Conservation (phyloP, 2,888 invertebrate genomes). For the Heliconius hortense region DNA sequence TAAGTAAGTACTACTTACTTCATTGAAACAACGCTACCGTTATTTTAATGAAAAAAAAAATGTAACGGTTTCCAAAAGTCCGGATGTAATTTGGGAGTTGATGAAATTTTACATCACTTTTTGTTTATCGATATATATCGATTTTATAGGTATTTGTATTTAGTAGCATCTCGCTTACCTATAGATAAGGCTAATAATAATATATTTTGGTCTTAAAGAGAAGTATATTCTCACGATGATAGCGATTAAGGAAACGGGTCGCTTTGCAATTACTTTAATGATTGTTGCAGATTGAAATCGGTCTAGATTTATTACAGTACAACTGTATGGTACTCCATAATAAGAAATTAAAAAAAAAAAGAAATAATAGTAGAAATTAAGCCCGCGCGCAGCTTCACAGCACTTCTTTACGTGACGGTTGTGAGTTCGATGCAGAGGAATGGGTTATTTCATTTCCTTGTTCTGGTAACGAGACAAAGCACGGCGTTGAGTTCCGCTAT, state of each 20-base stretch:
- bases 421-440: neutral
- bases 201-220: no score
- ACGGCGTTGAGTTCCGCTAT: neutral
- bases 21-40: neutral
- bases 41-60: neutral
- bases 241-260: neutral
- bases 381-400: no score
- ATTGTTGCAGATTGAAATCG: neutral
- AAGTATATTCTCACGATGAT: no score
- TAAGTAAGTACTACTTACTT: slow-evolving; percentile 1
- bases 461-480: neutral
- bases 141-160: neutral
- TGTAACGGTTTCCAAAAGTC: neutral
- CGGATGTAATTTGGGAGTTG: slow-evolving; percentile 1
- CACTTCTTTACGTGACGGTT: no score
- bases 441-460: neutral
- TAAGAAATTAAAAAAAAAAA: no score
- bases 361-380: no score
- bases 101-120: neutral
- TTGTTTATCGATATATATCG: neutral
- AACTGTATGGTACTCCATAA: neutral
- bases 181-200: no score
- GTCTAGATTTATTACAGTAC: neutral
- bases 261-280: neutral
- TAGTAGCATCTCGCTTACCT: neutral